Percentiles rank a stretch among this genome's conserved stretches.
Evolutionary conservation across 1,140 invertebrate genomes (phyloP).

Genomic region (Trinorchestia longiramus): DNA sequence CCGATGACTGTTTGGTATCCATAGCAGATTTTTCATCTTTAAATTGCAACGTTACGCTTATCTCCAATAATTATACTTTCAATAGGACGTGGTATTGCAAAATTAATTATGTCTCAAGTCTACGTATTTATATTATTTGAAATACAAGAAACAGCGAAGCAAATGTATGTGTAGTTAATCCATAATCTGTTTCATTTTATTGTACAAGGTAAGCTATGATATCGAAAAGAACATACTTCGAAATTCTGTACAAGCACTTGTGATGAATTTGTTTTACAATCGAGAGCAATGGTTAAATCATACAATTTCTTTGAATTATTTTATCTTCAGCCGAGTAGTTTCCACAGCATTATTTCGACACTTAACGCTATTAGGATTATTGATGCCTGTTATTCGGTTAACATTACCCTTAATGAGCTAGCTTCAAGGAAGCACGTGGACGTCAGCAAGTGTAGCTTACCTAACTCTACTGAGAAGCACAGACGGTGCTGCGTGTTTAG

Average conservation of each 20-base stretch:
- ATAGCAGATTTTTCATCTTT: neutral
- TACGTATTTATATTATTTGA: neutral
- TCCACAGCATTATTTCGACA: neutral
- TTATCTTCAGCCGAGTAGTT: neutral
- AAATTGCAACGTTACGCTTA: neutral
- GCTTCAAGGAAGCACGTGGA: constrained; percentile 36
- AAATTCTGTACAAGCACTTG: neutral
- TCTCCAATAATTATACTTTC: neutral
- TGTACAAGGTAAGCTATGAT: neutral
- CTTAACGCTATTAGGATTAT: constrained; percentile 20
- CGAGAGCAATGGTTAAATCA: neutral
- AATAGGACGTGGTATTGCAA: neutral
- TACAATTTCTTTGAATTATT: neutral
- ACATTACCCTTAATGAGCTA: constrained; percentile 29
- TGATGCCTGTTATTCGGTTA: neutral
- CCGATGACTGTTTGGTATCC: neutral
- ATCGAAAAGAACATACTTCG: neutral
- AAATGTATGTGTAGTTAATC: neutral
- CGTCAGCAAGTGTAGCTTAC: neutral
- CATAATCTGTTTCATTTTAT: neutral
- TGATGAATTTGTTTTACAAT: neutral
- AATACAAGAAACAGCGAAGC: neutral
- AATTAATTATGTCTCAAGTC: neutral
- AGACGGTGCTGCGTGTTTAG: neutral
- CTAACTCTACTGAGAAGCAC: neutral